Evolutionary conservation across 1,140 invertebrate genomes (phyloP), one percentile per base, ranked within the genome.

Genomic region (Rhizoglyphus robini): DNA sequence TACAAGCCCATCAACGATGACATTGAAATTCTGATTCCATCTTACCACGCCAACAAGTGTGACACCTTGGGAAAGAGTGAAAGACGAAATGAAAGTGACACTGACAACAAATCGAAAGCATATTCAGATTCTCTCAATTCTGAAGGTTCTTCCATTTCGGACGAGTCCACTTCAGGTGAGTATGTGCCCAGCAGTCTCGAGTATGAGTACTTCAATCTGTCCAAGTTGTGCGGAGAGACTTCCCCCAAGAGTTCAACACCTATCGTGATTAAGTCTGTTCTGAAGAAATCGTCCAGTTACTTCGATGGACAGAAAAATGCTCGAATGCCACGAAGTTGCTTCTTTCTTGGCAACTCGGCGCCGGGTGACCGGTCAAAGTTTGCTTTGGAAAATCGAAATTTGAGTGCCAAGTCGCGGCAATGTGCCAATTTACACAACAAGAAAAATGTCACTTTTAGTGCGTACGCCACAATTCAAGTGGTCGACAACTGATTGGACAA

Each of bases 361-460:
- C n/a, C n/a, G n/a, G 25, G 20, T 27, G 49, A 27, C 20, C 49
- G 27, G 27, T 20, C 49, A 51, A 51, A 41, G 36, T 8, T 11
- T 41, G n/a, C n/a, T n/a, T n/a, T n/a, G n/a, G n/a, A n/a, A n/a
- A n/a, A n/a, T n/a, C n/a, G n/a, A n/a, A n/a, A n/a, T n/a, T 51
- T 1, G 3, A 51, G 29, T 4, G 23, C n/a, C n/a, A 3, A 51
- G 31, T 8, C 11, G 25, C 58, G 27, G 13, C 32, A 60, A 46
- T 46, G 25, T 32, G 11, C 20, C 4, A 51, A 25, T 25, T 20
- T n/a, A n/a, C n/a, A 51, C 23, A 51, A 51, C 18, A 64, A 64
- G 27, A 64, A 64, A 30, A 64, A 64, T 49, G 63, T 64, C 23
- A 64, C 63, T 20, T 64, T 64, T 18, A 64, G 63, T 29, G 63